Conservation (phyloP, 2,888 invertebrate species). For the Poecilus cupreus region DNA sequence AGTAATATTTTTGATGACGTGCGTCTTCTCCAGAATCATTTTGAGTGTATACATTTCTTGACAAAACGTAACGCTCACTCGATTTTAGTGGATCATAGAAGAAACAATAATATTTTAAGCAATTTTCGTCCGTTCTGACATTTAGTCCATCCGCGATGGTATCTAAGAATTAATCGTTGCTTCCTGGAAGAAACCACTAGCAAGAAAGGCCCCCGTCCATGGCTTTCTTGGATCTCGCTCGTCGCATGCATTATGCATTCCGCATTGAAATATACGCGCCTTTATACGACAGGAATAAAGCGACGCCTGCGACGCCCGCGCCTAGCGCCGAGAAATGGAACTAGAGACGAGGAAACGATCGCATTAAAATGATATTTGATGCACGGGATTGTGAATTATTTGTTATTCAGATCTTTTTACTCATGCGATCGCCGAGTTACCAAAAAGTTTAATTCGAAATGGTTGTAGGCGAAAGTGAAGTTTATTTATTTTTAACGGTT, state of each 20-base stretch:
- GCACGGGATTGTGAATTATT: slow-evolving; percentile 25
- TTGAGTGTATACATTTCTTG: too few relatives aligned
- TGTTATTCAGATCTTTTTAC: slow-evolving; percentile 32
- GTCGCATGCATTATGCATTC: background rate
- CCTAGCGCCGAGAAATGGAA: background rate
- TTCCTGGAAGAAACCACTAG: slow-evolving; percentile 7
- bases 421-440: background rate
- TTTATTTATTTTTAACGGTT: slow-evolving; percentile 21
- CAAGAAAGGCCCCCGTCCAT: background rate
- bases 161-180: slow-evolving; percentile 30
- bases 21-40: too few relatives aligned
- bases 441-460: slow-evolving; percentile 15
- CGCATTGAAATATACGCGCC: slow-evolving; percentile 9
- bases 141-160: too few relatives aligned
- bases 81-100: too few relatives aligned
- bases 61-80: too few relatives aligned
- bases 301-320: background rate
- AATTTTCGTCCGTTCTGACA: too few relatives aligned
- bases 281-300: background rate
- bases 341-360: slow-evolving; percentile 1
- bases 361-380: slow-evolving; percentile 35
- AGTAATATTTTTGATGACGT: too few relatives aligned
- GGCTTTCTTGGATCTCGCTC: background rate
- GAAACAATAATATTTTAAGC: too few relatives aligned
- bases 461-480: slow-evolving; percentile 5